Evolutionary conservation across 2,797 vertebrate genomes (phyloP).

Genomic region (Xiphophorus birchmanni): DNA sequence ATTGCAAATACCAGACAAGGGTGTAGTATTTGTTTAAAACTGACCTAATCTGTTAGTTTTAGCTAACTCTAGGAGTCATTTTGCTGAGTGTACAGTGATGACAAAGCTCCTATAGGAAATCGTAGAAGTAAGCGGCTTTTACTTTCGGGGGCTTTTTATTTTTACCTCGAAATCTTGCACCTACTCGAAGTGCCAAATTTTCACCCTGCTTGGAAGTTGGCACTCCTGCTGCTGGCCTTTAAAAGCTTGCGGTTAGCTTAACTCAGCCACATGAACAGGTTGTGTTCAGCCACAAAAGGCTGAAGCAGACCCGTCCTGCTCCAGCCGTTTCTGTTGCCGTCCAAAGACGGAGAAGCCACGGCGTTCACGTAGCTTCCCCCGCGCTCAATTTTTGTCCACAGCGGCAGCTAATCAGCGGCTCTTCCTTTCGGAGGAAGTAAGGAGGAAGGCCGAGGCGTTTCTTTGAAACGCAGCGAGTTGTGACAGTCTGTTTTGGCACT

Average conservation of each 20-base stretch:
- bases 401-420: constrained; percentile 50
- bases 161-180: constrained; percentile 59
- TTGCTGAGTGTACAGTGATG: constrained; percentile 42
- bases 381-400: constrained; percentile 52
- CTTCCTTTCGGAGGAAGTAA: constrained; percentile 46
- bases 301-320: not conserved
- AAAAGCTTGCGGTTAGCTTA: constrained; percentile 38
- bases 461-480: constrained; percentile 42
- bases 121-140: constrained; percentile 49
- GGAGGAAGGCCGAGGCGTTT: constrained; percentile 32
- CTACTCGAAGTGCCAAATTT: constrained; percentile 58
- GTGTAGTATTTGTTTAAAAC: constrained; percentile 48
- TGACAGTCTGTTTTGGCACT: constrained; percentile 73
- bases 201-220: constrained; percentile 32
- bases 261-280: constrained; percentile 51
- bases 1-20: constrained; percentile 22
- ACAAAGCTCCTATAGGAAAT: constrained; percentile 62
- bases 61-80: constrained; percentile 49
- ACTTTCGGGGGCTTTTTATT: constrained; percentile 20
- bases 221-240: constrained; percentile 33
- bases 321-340: constrained; percentile 24
- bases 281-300: constrained; percentile 38
- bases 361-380: constrained; percentile 41
- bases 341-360: constrained; percentile 54
- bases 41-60: constrained; percentile 58